Conservation (phyloP, 2,113 vertebrate species). For the Notarius quadriscutis region DNA sequence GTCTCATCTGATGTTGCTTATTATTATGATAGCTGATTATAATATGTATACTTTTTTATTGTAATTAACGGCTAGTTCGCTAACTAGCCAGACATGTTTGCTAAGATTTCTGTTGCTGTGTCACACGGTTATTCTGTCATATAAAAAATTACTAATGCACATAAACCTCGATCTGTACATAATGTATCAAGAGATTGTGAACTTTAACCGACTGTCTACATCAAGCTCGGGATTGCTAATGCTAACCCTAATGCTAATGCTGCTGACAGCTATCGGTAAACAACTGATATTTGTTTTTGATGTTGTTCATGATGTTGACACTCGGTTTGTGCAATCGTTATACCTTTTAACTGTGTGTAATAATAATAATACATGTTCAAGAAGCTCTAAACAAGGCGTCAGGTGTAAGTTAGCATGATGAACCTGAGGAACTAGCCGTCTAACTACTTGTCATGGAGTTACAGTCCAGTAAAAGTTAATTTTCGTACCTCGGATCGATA, state of each 20-base stretch:
- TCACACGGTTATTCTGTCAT: neutral
- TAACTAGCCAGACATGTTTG: neutral
- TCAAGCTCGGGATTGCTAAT: neutral
- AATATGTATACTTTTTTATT: neutral
- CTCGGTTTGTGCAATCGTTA: neutral
- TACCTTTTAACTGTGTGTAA: neutral
- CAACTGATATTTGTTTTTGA: neutral
- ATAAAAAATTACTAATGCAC: neutral
- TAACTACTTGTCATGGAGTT: constrained; percentile 14
- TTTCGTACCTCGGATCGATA: neutral
- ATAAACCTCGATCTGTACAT: neutral
- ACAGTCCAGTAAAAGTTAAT: neutral
- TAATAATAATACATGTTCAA: neutral
- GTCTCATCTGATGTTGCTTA: too few relatives aligned
- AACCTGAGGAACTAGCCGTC: constrained; percentile 32
- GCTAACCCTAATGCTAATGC: neutral
- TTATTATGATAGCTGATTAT: neutral
- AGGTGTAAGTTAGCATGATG: neutral
- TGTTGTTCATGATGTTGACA: neutral
- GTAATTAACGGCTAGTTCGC: neutral
- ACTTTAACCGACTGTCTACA: constrained; percentile 11
- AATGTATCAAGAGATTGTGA: neutral
- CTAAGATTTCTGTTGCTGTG: too few relatives aligned
- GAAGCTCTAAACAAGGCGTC: neutral
- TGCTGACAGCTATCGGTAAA: neutral